Conservation (phyloP, 2,797 vertebrate genomes). For the Phoeniculus purpureus region DNA sequence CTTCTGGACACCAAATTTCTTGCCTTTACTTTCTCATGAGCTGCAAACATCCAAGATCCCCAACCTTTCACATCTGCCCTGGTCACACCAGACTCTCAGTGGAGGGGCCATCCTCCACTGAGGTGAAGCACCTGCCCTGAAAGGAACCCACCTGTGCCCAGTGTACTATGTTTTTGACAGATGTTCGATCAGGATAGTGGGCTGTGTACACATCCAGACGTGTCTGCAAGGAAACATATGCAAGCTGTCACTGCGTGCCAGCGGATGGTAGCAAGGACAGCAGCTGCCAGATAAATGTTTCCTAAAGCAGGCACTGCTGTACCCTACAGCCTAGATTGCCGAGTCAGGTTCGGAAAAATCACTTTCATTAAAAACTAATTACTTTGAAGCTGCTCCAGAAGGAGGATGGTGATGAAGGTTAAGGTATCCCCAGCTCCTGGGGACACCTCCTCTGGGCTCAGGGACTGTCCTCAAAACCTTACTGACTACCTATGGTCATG, state of each 20-base stretch:
- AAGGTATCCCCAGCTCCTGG: neutral
- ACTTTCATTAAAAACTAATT: neutral
- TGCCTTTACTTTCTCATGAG: neutral
- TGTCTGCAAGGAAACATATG: constrained; percentile 17
- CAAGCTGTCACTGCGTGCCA: neutral
- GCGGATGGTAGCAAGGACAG: accelerated
- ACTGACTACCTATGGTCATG: neutral
- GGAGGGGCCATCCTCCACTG: neutral
- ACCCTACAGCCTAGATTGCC: accelerated
- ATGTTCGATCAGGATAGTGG: constrained; percentile 53
- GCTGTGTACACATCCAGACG: constrained; percentile 59
- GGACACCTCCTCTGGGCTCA: neutral
- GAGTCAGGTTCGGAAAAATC: neutral
- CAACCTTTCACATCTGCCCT: accelerated
- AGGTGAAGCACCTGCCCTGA: neutral
- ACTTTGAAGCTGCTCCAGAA: neutral
- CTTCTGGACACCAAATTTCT: neutral
- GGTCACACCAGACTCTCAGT: neutral
- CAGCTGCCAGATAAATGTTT: neutral
- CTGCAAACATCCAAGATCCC: neutral
- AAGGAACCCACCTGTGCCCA: constrained; percentile 66
- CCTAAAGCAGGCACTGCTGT: neutral
- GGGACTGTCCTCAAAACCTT: neutral
- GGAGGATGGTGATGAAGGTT: neutral
- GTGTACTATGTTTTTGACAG: constrained; percentile 67